phyloP scores from a whole-genome alignment of 2,888 invertebrate genomes.

The Aleiodes leptofemur region DNA sequence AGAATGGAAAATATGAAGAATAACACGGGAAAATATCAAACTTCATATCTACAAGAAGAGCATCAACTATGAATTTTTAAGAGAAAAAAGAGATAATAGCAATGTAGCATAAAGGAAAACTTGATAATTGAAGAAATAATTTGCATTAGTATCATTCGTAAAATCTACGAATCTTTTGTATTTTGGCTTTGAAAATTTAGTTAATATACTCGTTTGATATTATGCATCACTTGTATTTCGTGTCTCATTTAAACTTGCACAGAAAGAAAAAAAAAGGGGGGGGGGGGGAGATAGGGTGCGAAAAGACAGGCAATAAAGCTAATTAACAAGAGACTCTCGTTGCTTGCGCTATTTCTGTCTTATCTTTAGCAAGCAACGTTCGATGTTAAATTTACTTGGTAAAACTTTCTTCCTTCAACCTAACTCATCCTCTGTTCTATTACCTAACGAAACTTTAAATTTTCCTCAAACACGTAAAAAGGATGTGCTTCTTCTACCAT shows the following conservation, averaged over 20 bases:
- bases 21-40: background rate
- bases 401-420: conserved; percentile 20
- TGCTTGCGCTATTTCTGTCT: conserved; percentile 21
- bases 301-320: conserved; percentile 17
- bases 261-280: background rate
- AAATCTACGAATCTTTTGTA: too few relatives aligned
- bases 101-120: background rate
- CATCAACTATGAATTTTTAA: too few relatives aligned
- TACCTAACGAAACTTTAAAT: conserved; percentile 24
- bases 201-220: background rate
- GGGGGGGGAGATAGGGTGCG: conserved; percentile 7
- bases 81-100: too few relatives aligned
- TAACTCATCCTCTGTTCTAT: background rate
- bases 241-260: conserved; percentile 3
- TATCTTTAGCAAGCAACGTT: conserved; percentile 22
- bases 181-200: background rate
- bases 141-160: too few relatives aligned
- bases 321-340: conserved; percentile 30
- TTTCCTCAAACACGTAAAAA: conserved; percentile 16
- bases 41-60: conserved; percentile 1
- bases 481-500: background rate
- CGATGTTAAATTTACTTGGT: conserved; percentile 27
- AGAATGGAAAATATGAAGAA: background rate
- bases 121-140: too few relatives aligned
- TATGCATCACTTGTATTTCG: background rate